A percentile compares a stretch with the other conserved stretches of the same genome.
These are phyloP conservation scores for Drosophila repletoides DNA, from an alignment of 1,140 invertebrate genomes.

Conservation along the genomic window DNA sequence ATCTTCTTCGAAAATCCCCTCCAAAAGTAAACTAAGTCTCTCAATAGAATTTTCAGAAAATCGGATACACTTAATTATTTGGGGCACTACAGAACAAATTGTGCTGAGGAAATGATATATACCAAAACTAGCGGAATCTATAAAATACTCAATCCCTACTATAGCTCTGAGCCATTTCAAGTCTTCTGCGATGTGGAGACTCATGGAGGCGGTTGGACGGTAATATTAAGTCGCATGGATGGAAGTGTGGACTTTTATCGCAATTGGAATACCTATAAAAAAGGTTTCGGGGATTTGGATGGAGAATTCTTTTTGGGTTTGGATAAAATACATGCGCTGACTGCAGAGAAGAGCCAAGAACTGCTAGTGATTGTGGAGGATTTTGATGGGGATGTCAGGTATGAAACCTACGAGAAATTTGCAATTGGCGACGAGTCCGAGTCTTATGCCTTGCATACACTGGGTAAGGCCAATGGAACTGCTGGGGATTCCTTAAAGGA, in stretches of 20 bases:
- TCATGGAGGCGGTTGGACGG: constrained; percentile 33
- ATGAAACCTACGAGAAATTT: constrained; percentile 32
- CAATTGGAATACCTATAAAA: constrained; percentile 85
- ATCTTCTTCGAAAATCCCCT: no score
- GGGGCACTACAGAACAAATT: no score
- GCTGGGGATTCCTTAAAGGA: constrained; percentile 34
- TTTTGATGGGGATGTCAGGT: constrained; percentile 3
- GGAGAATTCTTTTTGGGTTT: constrained; percentile 86
- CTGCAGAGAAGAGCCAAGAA: constrained; percentile 84
- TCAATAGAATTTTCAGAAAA: no score
- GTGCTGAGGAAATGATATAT: no score
- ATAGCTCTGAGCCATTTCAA: constrained; percentile 32
- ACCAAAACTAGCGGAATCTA: constrained; percentile 16
- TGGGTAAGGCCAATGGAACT: constrained; percentile 28
- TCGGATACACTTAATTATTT: no score
- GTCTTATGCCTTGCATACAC: not conserved
- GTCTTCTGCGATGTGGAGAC: constrained; percentile 34
- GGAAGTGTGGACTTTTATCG: constrained; percentile 85
- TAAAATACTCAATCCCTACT: constrained; percentile 16
- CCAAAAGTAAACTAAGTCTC: no score
- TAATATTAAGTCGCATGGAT: constrained; percentile 85
- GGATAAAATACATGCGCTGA: constrained; percentile 84
- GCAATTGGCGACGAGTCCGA: constrained; percentile 18
- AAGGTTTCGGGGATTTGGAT: constrained; percentile 85
- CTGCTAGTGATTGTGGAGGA: constrained; percentile 84